Base-by-base conservation (phyloP, 1,140 invertebrate species). In the Oryzaephilus surinamensis region DNA sequence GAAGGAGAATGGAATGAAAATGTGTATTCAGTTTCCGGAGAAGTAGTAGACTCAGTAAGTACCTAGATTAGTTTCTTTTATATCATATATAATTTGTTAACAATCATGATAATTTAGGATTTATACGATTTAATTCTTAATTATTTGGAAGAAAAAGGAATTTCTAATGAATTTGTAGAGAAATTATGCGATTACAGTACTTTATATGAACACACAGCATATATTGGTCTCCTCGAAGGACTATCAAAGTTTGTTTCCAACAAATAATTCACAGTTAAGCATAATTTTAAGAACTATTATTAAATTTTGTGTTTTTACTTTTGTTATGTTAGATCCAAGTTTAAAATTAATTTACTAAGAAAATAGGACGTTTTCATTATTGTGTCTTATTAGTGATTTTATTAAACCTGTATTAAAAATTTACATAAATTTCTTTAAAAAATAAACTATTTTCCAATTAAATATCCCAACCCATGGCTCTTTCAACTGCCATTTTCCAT, bases 111-210 rank as follows among this genome's bases (percentile, higher is more conserved):
- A 54, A 78, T 77, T 8, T 67, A 91, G 87, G 89, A 91, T 57
- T 65, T 97, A 15, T 96, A 96, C 58, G 92, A 96, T 62, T 70
- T 95, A 13, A 65, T 96, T 26, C 88, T 96, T 84, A 93, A 94
- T 55, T 73, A 88, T 40, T 68, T 97, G 32, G 90, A 95, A 60
- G 91, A 96, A 55, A 88, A 93, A 54, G 91, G 91, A 17, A 72
- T 97, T 38, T 81, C 79, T 41, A 91, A 93, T 59, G 86, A 92
- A 45, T 95, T 96, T 67, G 82, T 79, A 6, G 81, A 89, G 37
- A 86, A 93, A 60, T 52, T 97, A 1, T 76, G 84, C 0, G 78
- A 87, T 27, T 77, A 89, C 46, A 86, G 85, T 55, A 95, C 92
- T 2, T 72, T 71, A 10, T 94, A 95, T 55, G 93, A 97, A 64